Evolutionary conservation across 2,797 vertebrate genomes (phyloP), one percentile per base, ranked within the genome.

Genomic region (Enteromius treurensis): DNA sequence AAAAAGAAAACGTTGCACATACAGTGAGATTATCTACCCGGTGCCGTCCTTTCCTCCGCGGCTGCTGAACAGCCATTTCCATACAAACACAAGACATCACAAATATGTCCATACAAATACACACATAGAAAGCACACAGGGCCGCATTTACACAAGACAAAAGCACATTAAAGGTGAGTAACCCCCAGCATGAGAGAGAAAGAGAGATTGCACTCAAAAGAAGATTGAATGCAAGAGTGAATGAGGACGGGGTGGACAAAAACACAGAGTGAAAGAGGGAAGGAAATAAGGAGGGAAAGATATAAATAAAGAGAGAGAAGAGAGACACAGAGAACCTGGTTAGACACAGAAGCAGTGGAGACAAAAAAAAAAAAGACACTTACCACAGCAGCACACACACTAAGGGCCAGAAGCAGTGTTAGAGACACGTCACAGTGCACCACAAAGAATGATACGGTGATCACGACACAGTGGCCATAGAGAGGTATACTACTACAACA

Each of bases 21-120:
- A 98, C 97, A 96, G 95, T 96, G 93, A 97, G 96, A 93, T 96
- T 95, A 96, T 95, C 97, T 93, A 96, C 96, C 93, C 96, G 96
- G 91, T 96, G 95, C 93, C 96, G 96, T 91, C 95, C 96, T 96
- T 96, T 96, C 95, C 96, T 97, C 93, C 96, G 95, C 95, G 96
- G 96, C 95, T 94, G 93, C 91, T 91, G 89, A 89, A 92, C 92
- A 91, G 90, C 92, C 90, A 90, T 90, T 85, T 91, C 87, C 79
- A 86, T 76, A 87, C 79, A 87, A 77, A 89, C 29, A 83, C n/a
- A 77, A 88, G 21, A 49, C 75, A 82, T 19, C 75, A 73, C 45
- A 73, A 49, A 92, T 80, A 93, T 90, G 91, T 85, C 91, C 88
- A 90, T 84, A 90, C 65, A 86, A 74, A 83, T 71, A 88, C 79